Percentiles rank a stretch among this genome's conserved stretches.
phyloP scores from a whole-genome alignment of 2,888 invertebrate genomes.

The Aquatica leii region DNA sequence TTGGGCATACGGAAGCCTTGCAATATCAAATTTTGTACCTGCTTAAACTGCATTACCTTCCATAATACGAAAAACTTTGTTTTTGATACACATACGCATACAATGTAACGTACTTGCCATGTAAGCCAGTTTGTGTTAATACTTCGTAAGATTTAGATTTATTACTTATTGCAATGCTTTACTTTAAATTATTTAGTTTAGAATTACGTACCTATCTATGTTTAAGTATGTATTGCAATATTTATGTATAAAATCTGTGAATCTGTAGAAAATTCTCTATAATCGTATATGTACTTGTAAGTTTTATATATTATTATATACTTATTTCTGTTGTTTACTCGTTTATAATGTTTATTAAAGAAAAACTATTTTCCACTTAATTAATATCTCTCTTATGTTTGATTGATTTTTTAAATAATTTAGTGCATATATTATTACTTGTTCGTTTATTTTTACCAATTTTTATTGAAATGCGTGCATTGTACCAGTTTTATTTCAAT shows the following conservation, averaged over 20 bases:
- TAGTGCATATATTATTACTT: constrained; percentile 32
- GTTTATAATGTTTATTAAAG: constrained; percentile 16
- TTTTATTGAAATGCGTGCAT: constrained; percentile 44
- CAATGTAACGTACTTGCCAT: constrained; percentile 45
- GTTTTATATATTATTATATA: constrained; percentile 26
- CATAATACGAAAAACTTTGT: constrained; percentile 10
- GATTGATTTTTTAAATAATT: constrained; percentile 5
- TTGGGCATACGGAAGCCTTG: constrained; percentile 54
- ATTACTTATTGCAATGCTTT: constrained; percentile 31
- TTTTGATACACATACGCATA: background rate
- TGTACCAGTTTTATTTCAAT: constrained; percentile 44
- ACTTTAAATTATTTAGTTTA: constrained; percentile 37
- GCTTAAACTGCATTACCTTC: constrained; percentile 37
- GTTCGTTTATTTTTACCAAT: constrained; percentile 37
- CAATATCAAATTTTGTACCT: constrained; percentile 51
- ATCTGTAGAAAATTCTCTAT: constrained; percentile 29
- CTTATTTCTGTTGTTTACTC: constrained; percentile 31
- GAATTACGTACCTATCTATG: constrained; percentile 28
- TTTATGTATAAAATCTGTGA: constrained; percentile 34
- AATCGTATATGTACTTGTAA: constrained; percentile 30
- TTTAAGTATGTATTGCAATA: constrained; percentile 37
- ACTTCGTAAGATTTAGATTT: constrained; percentile 29
- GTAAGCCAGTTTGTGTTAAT: constrained; percentile 48
- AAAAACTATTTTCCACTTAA: constrained; percentile 20
- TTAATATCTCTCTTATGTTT: constrained; percentile 21